Evolutionary conservation across 2,113 vertebrate genomes (phyloP).

Genomic region (Stigmatopora nigra): DNA sequence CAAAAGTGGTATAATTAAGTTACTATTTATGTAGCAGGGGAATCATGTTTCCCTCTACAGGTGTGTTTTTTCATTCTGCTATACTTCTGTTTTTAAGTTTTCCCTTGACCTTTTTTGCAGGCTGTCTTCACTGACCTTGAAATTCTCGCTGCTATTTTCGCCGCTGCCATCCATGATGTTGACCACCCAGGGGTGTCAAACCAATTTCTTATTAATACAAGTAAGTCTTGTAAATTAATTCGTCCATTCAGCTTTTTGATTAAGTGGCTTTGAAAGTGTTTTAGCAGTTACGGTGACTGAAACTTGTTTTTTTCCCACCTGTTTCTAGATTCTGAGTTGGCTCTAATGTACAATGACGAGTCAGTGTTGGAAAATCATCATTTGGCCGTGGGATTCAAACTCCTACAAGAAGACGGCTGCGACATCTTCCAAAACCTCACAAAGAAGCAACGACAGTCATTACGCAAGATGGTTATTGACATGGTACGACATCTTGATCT

Average conservation of each 20-base stretch:
- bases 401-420: constrained; percentile 94
- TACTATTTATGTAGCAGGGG: not conserved
- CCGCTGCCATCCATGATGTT: constrained; percentile 95
- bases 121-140: constrained; percentile 97
- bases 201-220: constrained; percentile 98
- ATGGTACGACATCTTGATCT: constrained; percentile 70
- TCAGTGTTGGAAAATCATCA: constrained; percentile 98
- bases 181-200: constrained; percentile 98
- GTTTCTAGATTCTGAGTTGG: constrained; percentile 86
- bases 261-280: not conserved
- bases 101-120: constrained; percentile 51
- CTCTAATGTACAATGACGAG: constrained; percentile 96
- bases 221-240: constrained; percentile 69
- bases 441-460: constrained; percentile 93
- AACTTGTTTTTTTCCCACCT: not conserved
- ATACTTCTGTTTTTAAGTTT: not conserved
- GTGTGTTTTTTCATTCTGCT: not conserved
- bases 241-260: too few species aligned
- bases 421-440: constrained; percentile 97
- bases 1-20: not conserved
- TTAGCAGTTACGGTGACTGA: not conserved
- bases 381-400: constrained; percentile 92
- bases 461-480: constrained; percentile 97
- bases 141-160: constrained; percentile 96
- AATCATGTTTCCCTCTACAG: not conserved